A percentile compares a stretch with the other conserved stretches of the same genome.
These are phyloP conservation scores for Vimba vimba DNA, from an alignment of 2,113 vertebrate species.

Conservation along the genomic window DNA sequence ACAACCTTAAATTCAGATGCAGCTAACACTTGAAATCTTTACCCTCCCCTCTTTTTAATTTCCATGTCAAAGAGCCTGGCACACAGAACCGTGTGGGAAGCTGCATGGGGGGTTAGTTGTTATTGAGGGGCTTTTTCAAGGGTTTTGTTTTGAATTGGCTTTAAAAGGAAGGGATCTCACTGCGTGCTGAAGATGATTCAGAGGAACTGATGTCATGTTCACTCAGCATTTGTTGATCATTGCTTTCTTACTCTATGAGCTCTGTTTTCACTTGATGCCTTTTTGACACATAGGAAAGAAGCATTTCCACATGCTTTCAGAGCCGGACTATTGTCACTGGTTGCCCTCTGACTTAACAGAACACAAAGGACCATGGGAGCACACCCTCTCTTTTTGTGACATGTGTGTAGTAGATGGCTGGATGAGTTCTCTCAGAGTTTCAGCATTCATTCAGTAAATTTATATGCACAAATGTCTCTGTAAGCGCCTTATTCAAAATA, in stretches of 20 bases:
- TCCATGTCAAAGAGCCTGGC: conserved; percentile 55
- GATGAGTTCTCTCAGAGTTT: neutral
- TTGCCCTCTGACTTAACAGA: conserved; percentile 17
- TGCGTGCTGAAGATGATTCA: neutral
- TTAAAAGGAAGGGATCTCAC: conserved; percentile 2
- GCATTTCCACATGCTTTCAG: neutral
- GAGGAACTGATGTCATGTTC: neutral
- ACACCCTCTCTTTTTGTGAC: conserved; percentile 16
- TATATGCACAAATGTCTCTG: neutral
- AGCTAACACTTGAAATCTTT: conserved; percentile 13
- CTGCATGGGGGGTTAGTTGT: conserved; percentile 46
- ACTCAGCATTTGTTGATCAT: neutral
- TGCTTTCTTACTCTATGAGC: neutral
- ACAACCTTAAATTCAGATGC: conserved; percentile 15
- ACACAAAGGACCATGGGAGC: neutral
- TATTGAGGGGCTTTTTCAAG: conserved; percentile 50
- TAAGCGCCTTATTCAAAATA: too few relatives aligned
- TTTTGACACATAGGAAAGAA: conserved; percentile 7
- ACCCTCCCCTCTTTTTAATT: conserved; percentile 50
- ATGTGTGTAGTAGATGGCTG: neutral
- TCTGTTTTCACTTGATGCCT: neutral
- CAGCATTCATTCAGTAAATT: neutral
- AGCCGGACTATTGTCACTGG: conserved; percentile 20
- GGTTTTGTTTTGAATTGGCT: conserved; percentile 34
- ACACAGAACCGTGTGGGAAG: conserved; percentile 29